Conservation (phyloP, 2,888 invertebrate genomes). For the Camponotus fellah region DNA sequence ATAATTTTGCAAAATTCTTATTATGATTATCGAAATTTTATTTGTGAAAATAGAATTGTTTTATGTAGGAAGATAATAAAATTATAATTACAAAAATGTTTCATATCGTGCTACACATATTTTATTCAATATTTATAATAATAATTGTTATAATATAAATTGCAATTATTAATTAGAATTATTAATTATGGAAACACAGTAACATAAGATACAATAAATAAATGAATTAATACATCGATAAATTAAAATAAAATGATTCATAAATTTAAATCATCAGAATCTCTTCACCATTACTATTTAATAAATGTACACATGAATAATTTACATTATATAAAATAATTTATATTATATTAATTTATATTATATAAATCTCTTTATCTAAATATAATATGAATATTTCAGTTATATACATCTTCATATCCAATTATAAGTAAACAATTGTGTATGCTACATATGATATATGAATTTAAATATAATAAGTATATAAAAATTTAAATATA, state of each 20-base stretch:
- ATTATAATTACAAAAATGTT: constrained; percentile 1
- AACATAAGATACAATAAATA: not conserved
- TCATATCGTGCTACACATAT: not conserved
- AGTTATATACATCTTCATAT: not conserved
- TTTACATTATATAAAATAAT: not conserved
- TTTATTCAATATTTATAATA: not conserved
- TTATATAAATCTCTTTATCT: not conserved
- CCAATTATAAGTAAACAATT: not conserved
- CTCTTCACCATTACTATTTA: not conserved
- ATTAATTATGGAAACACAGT: constrained; percentile 3
- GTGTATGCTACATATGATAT: not conserved
- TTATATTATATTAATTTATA: not conserved
- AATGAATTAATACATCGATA: not conserved
- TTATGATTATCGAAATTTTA: not conserved
- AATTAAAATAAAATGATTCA: constrained; percentile 16
- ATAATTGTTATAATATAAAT: constrained; percentile 2
- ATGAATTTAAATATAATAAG: not conserved
- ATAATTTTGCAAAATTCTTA: not conserved
- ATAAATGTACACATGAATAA: not conserved
- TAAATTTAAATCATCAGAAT: not conserved
- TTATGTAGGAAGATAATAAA: not conserved
- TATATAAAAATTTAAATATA: too few species aligned
- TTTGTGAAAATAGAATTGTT: not conserved
- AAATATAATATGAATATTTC: not conserved
- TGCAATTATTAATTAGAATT: not conserved